Evolutionary conservation across 2,113 vertebrate species (phyloP).

Genomic region (Pleuronectes platessa): DNA sequence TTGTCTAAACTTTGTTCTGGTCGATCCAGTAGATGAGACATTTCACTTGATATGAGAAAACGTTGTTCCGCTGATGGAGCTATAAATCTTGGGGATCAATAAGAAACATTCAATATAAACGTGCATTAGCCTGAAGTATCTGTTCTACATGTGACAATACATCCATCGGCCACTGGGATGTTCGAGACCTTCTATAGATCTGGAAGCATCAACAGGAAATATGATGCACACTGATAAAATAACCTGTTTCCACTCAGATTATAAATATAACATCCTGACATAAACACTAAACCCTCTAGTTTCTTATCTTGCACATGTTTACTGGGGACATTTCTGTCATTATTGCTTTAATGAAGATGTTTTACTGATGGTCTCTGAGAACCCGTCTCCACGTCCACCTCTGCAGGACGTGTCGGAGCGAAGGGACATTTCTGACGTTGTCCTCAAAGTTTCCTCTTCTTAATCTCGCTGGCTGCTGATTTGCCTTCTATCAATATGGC

Average conservation of each 20-base stretch:
- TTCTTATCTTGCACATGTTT: neutral
- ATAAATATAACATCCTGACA: neutral
- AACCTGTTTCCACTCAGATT: too few species aligned
- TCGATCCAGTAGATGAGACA: too few species aligned
- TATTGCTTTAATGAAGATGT: slow-evolving; percentile 8
- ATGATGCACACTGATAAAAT: too few species aligned
- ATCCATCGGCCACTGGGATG: too few species aligned
- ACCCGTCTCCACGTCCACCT: neutral
- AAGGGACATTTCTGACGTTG: neutral
- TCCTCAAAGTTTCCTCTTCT: slow-evolving; percentile 1
- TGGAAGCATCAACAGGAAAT: too few species aligned
- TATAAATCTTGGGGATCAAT: too few species aligned
- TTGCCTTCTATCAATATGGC: slow-evolving; percentile 30
- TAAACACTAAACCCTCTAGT: neutral
- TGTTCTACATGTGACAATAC: neutral
- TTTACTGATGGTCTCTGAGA: slow-evolving; percentile 14
- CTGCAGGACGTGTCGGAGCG: neutral
- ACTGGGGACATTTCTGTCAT: slow-evolving; percentile 6
- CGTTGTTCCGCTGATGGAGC: too few species aligned
- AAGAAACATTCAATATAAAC: neutral
- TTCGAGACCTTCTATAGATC: too few species aligned
- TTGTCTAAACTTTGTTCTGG: too few species aligned
- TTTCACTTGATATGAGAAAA: too few species aligned
- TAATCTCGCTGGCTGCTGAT: slow-evolving; percentile 30
- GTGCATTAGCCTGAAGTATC: neutral